A percentile compares a stretch with the other conserved stretches of the same genome.
Evolutionary conservation across 2,888 invertebrate genomes (phyloP).

Genomic region (Yponomeuta cagnagella): DNA sequence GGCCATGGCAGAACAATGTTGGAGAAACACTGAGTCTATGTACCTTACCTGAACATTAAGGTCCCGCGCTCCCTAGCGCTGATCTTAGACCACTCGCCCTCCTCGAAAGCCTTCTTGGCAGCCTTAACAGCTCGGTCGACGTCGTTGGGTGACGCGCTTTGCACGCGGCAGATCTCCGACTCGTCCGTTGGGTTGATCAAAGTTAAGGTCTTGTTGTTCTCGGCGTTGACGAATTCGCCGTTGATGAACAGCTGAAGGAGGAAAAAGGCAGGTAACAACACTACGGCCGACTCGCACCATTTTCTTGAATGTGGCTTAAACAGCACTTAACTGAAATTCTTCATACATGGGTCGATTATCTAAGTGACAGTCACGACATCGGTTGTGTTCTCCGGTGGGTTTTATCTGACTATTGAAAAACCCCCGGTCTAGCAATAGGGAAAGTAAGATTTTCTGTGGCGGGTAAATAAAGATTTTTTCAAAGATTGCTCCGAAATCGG

Average conservation of each 20-base stretch:
- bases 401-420: no score
- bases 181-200: conserved; percentile 92
- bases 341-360: no score
- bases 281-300: background rate
- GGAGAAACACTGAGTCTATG: no score
- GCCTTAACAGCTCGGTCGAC: conserved; percentile 92
- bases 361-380: no score
- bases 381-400: no score
- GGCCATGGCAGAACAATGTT: no score
- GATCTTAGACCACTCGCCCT: conserved; percentile 95
- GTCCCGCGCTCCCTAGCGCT: conserved; percentile 93
- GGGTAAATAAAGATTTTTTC: no score
- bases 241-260: conserved; percentile 93
- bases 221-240: conserved; percentile 90
- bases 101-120: conserved; percentile 90
- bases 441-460: no score
- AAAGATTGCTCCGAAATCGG: no score
- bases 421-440: no score
- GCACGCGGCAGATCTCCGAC: conserved; percentile 83
- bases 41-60: conserved; percentile 81
- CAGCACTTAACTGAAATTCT: no score
- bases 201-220: conserved; percentile 77
- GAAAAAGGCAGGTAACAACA: conserved; percentile 37
- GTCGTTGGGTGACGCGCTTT: conserved; percentile 84
- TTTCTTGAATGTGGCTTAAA: no score